These are phyloP conservation scores for Drosophila tanythrix DNA, from an alignment of 2,888 invertebrate genomes.

Conservation along the genomic window DNA sequence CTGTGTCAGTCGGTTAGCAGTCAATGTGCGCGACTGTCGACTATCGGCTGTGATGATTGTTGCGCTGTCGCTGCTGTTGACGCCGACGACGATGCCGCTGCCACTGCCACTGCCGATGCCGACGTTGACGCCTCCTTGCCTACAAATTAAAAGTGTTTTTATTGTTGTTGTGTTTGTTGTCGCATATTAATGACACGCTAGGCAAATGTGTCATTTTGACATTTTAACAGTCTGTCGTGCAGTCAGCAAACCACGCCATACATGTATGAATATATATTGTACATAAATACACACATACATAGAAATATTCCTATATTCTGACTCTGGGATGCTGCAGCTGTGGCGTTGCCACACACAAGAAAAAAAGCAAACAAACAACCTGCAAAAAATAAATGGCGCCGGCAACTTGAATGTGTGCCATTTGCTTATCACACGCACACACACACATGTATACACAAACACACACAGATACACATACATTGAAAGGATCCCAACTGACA, in stretches of 20 bases:
- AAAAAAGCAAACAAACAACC: slow-evolving; percentile 11
- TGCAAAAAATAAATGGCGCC: slow-evolving; percentile 33
- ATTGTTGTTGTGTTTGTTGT: slow-evolving; percentile 24
- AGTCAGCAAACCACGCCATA: slow-evolving; percentile 71
- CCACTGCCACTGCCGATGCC: slow-evolving; percentile 1
- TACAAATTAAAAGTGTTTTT: slow-evolving; percentile 37
- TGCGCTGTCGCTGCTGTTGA: slow-evolving; percentile 11
- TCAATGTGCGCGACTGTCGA: slow-evolving; percentile 57
- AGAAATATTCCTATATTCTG: slow-evolving; percentile 5
- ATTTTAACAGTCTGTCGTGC: slow-evolving; percentile 80
- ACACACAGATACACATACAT: slow-evolving; percentile 7
- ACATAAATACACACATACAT: slow-evolving; percentile 23
- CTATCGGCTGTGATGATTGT: slow-evolving; percentile 16
- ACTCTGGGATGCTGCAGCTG: slow-evolving; percentile 70
- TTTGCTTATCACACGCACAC: slow-evolving; percentile 68
- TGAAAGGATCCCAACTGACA: slow-evolving; percentile 54
- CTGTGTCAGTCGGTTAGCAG: slow-evolving; percentile 80
- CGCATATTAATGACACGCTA: slow-evolving; percentile 80
- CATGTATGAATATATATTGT: slow-evolving; percentile 26
- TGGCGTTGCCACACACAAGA: slow-evolving; percentile 32
- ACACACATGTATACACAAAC: slow-evolving; percentile 10
- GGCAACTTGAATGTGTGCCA: slow-evolving; percentile 73
- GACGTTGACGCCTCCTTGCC: slow-evolving; percentile 18
- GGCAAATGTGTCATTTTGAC: slow-evolving; percentile 81
- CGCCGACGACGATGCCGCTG: neutral